These are phyloP conservation scores for Sinocyclocheilus anshuiensis DNA, from an alignment of 2,113 vertebrate species.

Conservation along the genomic window DNA sequence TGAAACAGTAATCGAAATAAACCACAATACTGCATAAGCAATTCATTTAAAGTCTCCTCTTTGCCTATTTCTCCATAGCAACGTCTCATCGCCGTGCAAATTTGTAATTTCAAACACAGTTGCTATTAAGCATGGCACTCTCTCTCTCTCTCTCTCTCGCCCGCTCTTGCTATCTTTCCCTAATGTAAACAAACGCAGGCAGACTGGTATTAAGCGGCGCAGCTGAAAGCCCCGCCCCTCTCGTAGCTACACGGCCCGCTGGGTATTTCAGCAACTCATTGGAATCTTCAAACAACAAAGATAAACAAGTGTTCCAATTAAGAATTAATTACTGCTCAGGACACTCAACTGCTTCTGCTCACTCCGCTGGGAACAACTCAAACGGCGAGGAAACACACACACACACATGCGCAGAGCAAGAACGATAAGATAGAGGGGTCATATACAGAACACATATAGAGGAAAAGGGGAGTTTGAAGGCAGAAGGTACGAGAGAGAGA, in stretches of 20 bases:
- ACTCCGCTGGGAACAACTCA: constrained; percentile 42
- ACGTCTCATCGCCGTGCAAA: constrained; percentile 28
- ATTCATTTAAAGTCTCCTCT: constrained; percentile 6
- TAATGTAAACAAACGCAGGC: constrained; percentile 48
- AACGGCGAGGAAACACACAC: background rate
- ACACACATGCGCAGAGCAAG: background rate
- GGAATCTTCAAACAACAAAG: constrained; percentile 68
- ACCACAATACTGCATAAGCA: constrained; percentile 37
- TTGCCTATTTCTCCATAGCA: constrained; percentile 33
- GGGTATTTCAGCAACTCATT: constrained; percentile 53
- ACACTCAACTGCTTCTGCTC: constrained; percentile 51
- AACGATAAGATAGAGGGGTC: constrained; percentile 17
- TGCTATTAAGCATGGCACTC: background rate
- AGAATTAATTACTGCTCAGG: constrained; percentile 70
- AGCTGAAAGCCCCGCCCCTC: constrained; percentile 41
- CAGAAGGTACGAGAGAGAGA: background rate
- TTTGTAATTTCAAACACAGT: constrained; percentile 16
- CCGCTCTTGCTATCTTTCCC: constrained; percentile 8
- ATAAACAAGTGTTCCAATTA: constrained; percentile 73
- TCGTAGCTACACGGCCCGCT: constrained; percentile 20
- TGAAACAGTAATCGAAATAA: constrained; percentile 42
- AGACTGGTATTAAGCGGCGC: constrained; percentile 18
- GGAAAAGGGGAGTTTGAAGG: constrained; percentile 21
- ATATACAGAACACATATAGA: constrained; percentile 13
- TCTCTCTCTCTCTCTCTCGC: background rate